Conservation (phyloP, 2,888 invertebrate species). For the Odontomyia ornata region DNA sequence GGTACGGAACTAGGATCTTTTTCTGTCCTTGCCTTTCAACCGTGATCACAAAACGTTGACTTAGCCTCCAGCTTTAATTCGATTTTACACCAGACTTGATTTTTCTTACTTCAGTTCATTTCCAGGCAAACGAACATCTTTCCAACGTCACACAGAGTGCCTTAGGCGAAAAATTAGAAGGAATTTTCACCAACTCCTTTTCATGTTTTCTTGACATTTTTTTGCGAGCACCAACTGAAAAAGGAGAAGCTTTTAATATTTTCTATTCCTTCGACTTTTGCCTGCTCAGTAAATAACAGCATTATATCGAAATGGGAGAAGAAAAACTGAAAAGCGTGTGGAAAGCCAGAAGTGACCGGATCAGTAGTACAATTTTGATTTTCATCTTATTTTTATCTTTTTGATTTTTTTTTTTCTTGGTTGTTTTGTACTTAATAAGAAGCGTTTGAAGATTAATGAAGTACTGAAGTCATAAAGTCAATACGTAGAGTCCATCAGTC, state of each 20-base stretch:
- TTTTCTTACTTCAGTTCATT: conserved; percentile 25
- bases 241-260: background rate
- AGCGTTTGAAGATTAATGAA: conserved; percentile 25
- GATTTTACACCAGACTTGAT: conserved; percentile 38
- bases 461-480: conserved; percentile 32
- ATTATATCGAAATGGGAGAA: background rate
- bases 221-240: background rate
- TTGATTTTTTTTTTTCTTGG: background rate
- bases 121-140: background rate
- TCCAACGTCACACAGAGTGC: too few species aligned
- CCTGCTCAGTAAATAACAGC: background rate
- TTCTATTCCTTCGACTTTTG: background rate
- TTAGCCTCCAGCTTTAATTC: conserved; percentile 25
- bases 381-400: too few species aligned
- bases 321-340: background rate
- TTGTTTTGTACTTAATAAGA: background rate
- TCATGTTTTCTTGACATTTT: background rate
- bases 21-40: background rate
- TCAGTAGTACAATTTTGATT: conserved; percentile 12
- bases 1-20: too few species aligned
- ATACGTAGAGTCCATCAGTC: background rate
- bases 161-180: too few species aligned
- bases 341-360: conserved; percentile 7
- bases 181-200: too few species aligned
- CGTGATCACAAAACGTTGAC: conserved; percentile 10